Conservation (phyloP, 2,888 invertebrate species). For the Disparrhopalites patrizii region DNA sequence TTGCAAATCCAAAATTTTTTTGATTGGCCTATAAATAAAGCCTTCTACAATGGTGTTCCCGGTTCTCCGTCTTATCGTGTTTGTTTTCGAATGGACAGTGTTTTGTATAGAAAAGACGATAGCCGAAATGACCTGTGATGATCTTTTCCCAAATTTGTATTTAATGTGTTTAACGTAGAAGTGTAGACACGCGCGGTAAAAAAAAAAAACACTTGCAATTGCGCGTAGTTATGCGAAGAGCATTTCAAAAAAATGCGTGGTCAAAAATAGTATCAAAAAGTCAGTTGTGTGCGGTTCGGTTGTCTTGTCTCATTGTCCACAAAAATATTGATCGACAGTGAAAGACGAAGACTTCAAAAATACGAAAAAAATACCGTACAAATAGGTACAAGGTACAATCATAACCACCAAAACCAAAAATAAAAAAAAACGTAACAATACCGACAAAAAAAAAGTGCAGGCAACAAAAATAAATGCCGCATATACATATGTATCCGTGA, state of each 20-base stretch:
- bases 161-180: too few species aligned
- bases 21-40: too few species aligned
- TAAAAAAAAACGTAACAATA: not conserved
- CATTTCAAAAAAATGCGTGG: not conserved
- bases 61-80: not conserved
- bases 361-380: not conserved
- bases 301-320: constrained; percentile 18
- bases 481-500: constrained; percentile 2
- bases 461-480: constrained; percentile 26
- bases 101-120: not conserved
- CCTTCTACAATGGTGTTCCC: not conserved
- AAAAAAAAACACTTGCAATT: too few species aligned
- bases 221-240: not conserved
- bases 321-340: constrained; percentile 14
- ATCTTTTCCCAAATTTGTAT: too few species aligned
- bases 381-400: not conserved
- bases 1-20: too few species aligned
- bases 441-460: constrained; percentile 21
- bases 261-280: constrained; percentile 1
- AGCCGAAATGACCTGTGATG: not conserved
- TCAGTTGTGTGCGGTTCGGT: not conserved
- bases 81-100: not conserved
- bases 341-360: constrained; percentile 11
- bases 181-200: too few species aligned
- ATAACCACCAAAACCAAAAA: constrained; percentile 14